phyloP scores from a whole-genome alignment of 2,888 invertebrate species.

The Heterodera filipjevi region DNA sequence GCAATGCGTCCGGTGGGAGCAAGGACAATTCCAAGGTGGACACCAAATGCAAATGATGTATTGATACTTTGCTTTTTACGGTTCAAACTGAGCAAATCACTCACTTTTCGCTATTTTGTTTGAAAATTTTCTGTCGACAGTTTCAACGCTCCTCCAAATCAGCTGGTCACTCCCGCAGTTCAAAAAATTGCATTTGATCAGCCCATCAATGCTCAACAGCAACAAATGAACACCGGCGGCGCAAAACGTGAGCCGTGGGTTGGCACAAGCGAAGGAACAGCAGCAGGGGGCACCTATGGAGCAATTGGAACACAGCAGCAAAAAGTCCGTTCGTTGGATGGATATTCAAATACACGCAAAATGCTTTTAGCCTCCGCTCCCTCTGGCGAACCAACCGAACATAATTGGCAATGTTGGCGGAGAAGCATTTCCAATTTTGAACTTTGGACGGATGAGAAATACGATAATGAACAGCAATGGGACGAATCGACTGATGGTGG shows the following conservation, averaged over 20 bases:
- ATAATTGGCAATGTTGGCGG: not conserved
- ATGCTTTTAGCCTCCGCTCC: not conserved
- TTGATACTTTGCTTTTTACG: no score
- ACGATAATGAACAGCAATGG: not conserved
- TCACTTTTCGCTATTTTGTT: not conserved
- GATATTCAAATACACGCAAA: not conserved
- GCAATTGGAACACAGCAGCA: not conserved
- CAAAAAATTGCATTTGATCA: slow-evolving; percentile 23
- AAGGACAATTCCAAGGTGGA: slow-evolving; percentile 1
- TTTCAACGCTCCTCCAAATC: slow-evolving; percentile 11
- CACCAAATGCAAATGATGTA: no score
- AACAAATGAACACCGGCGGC: not conserved
- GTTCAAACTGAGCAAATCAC: no score
- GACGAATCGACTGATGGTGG: slow-evolving; percentile 12
- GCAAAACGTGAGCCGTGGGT: not conserved
- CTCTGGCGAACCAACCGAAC: no score
- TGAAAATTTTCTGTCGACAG: not conserved
- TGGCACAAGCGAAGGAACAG: not conserved
- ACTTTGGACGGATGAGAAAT: not conserved
- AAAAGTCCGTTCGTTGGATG: not conserved
- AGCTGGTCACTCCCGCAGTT: not conserved
- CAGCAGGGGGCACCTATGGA: not conserved
- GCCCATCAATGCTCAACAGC: not conserved
- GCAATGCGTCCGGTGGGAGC: not conserved
- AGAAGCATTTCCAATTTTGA: not conserved